These are phyloP conservation scores for Beris morrisii DNA, from an alignment of 2,888 invertebrate species.

Conservation along the genomic window DNA sequence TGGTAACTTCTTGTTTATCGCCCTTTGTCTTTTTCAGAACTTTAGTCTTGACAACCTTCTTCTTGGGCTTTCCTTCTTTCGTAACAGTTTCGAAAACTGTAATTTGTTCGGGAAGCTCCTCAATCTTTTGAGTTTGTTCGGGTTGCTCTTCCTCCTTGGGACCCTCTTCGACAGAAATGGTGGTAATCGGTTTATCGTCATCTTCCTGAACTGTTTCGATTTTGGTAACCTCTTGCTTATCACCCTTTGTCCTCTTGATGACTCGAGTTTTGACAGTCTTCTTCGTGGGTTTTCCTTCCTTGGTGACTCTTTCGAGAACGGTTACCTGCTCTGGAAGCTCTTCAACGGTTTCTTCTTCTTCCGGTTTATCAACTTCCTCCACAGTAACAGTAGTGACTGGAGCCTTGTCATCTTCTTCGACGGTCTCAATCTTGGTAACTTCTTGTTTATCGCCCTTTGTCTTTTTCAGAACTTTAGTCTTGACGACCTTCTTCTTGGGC, in stretches of 20 bases:
- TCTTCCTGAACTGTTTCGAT: conserved; percentile 55
- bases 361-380: conserved; percentile 39
- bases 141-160: conserved; percentile 42
- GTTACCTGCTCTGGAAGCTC: conserved; percentile 42
- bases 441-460: conserved; percentile 45
- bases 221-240: conserved; percentile 51
- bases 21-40: conserved; percentile 49
- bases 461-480: conserved; percentile 50
- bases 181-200: conserved; percentile 52
- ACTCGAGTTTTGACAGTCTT: conserved; percentile 49
- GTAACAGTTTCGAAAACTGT: conserved; percentile 50
- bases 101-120: conserved; percentile 42
- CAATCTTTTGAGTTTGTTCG: conserved; percentile 32
- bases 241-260: conserved; percentile 51
- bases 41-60: conserved; percentile 45
- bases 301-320: conserved; percentile 44
- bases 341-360: conserved; percentile 44
- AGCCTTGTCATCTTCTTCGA: conserved; percentile 49
- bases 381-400: conserved; percentile 49
- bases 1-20: conserved; percentile 43
- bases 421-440: conserved; percentile 51
- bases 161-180: conserved; percentile 48
- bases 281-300: conserved; percentile 46
- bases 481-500: conserved; percentile 46
- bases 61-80: conserved; percentile 44